Conservation (phyloP, 2,888 invertebrate genomes). For the Bombylius discolor region DNA sequence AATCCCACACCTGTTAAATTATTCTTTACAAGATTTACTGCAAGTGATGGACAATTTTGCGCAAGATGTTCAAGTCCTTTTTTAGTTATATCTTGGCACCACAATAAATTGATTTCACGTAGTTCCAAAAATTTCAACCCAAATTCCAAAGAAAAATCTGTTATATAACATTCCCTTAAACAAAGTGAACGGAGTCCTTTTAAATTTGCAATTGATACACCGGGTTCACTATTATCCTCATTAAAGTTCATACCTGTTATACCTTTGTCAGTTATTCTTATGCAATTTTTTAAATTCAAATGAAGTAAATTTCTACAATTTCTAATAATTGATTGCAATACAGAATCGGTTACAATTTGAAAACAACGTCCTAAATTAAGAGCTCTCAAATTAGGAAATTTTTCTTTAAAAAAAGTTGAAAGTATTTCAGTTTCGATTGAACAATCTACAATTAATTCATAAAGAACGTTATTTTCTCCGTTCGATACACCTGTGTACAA, state of each 20-base stretch:
- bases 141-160: background rate
- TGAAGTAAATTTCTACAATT: background rate
- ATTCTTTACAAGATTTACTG: too few species aligned
- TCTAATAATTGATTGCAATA: background rate
- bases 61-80: background rate
- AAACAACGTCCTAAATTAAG: background rate
- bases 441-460: too few species aligned
- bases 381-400: background rate
- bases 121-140: background rate
- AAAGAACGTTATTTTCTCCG: too few species aligned
- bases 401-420: background rate
- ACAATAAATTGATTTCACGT: background rate
- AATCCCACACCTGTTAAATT: too few species aligned
- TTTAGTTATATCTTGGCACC: background rate
- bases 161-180: background rate
- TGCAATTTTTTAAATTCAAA: background rate
- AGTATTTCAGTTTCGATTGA: background rate
- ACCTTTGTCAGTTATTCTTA: background rate
- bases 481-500: too few species aligned
- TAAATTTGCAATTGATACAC: background rate
- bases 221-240: background rate
- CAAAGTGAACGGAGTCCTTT: background rate
- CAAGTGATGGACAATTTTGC: background rate
- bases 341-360: background rate
- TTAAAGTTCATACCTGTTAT: background rate